phyloP scores from a whole-genome alignment of 2,888 invertebrate species.

The Xestia ashworthii region DNA sequence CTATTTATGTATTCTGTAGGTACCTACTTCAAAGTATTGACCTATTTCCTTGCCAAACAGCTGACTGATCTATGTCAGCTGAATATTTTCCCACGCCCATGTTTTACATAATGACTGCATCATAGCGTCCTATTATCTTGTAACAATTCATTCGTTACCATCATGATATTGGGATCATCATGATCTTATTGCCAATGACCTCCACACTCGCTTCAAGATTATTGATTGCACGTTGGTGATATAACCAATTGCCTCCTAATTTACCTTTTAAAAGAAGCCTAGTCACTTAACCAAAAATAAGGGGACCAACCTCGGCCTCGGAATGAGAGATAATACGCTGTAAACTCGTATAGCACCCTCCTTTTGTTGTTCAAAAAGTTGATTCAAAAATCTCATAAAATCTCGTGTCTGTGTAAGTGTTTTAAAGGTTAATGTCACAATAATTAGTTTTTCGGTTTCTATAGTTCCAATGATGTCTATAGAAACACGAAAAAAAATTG shows the following conservation, averaged over 20 bases:
- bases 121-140: not conserved
- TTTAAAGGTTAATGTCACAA: too few relatives aligned
- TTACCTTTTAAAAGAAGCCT: not conserved
- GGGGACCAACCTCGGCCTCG: too few relatives aligned
- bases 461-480: too few relatives aligned
- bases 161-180: not conserved
- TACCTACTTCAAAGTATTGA: not conserved
- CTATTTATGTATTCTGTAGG: too few relatives aligned
- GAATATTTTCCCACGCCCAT: constrained; percentile 3
- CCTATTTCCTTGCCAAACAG: not conserved
- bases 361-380: too few relatives aligned
- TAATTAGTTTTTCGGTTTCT: too few relatives aligned
- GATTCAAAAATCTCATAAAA: too few relatives aligned
- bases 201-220: not conserved
- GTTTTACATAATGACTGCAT: not conserved
- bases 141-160: not conserved
- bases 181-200: not conserved
- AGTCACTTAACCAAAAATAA: too few relatives aligned
- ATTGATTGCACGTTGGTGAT: not conserved
- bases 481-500: too few relatives aligned
- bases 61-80: constrained; percentile 6
- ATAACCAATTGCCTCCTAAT: not conserved
- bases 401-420: too few relatives aligned
- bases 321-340: too few relatives aligned
- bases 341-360: too few relatives aligned